Conservation (phyloP, 1,140 invertebrate species). For the Formica exsecta region DNA sequence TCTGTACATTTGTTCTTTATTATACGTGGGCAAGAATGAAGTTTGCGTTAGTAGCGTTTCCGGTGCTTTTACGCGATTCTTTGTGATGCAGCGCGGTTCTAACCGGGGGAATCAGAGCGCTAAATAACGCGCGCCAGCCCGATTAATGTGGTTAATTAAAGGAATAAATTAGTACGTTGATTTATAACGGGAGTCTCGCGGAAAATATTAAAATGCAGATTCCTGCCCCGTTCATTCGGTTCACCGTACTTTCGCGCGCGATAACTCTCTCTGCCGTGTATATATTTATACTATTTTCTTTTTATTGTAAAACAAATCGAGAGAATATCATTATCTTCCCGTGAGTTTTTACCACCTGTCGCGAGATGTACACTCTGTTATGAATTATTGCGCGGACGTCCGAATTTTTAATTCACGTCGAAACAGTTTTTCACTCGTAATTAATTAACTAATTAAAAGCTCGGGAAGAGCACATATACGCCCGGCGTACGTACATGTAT, state of each 20-base stretch:
- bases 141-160: conserved; percentile 74
- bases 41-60: conserved; percentile 37
- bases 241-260: conserved; percentile 3
- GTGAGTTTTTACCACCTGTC: conserved; percentile 36
- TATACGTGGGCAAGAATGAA: conserved; percentile 50
- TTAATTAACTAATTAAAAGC: conserved; percentile 65
- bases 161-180: conserved; percentile 70
- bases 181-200: conserved; percentile 51
- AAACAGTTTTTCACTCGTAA: conserved; percentile 65
- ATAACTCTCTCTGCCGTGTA: conserved; percentile 8
- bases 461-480: background rate
- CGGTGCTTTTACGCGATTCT: conserved; percentile 44
- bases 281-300: background rate
- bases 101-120: conserved; percentile 56
- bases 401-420: conserved; percentile 53
- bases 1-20: conserved; percentile 62
- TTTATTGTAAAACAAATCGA: conserved; percentile 71
- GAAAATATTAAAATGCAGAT: conserved; percentile 75
- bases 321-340: conserved; percentile 67
- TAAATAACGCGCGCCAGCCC: conserved; percentile 58
- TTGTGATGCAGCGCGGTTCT: conserved; percentile 40
- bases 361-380: conserved; percentile 28
- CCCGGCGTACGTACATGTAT: background rate
- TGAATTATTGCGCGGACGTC: conserved; percentile 50
- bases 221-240: background rate